Base-by-base conservation (phyloP, 2,888 invertebrate genomes). In the Chloromyia formosa region DNA sequence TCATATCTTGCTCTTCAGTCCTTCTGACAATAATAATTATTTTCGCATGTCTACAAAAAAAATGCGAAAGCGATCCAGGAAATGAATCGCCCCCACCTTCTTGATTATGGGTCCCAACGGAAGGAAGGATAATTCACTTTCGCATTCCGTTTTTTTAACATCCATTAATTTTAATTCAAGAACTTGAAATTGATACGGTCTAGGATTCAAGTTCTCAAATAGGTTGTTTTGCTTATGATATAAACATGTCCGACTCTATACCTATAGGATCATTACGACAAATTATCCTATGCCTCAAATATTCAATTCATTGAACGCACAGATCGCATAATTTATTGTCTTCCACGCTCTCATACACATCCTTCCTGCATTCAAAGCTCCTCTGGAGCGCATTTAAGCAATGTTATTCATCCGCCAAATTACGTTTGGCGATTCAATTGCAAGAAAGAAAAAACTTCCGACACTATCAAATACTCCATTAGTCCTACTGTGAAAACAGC, bases 401-500 rank as follows among this genome's bases (percentile, higher is more conserved):
- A 2, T n/a, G 49, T n/a, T 49, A 49, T 49, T n/a, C 49, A 49
- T 49, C 49, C 5, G 16, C 16, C 49, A 3, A 49, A 49, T n/a
- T 49, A 49, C 12, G 27, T 35, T n/a, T 49, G 49, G 49, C 49
- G 49, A n/a, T 49, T 49, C 27, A 35, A 35, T 35, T 35, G 27
- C 27, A n/a, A n/a, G 49, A 10, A 49, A 7, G 23, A 58, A 60
- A 56, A 60, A 60, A 60, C 60, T 60, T 60, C 60, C 60, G 60
- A 60, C 60, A 60, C 60, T 23, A 23, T 35, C 23, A 60, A 23
- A 14, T 23, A 23, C 27, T 35, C 27, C 60, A 60, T 60, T 40
- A n/a, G 40, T 62, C 40, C 40, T 9, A 56, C 7, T 18, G 56
- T 58, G 53, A 16, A 16, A 53, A 53, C n/a, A n/a, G 74, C 74